These are phyloP conservation scores for Girardia tigrina DNA, from an alignment of 2,888 invertebrate species.

Conservation along the genomic window DNA sequence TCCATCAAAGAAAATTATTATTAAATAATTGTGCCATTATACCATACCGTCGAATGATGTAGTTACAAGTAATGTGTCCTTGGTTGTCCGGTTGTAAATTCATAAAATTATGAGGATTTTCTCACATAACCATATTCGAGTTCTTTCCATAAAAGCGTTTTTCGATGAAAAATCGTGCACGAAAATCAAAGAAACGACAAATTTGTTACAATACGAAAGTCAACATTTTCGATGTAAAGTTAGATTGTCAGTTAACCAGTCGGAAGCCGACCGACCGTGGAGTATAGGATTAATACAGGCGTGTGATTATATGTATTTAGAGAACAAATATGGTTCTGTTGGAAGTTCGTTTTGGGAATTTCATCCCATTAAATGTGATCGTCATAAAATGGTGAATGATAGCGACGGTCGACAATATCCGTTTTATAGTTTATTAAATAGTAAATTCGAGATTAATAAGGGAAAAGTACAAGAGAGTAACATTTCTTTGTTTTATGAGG, in stretches of 20 bases:
- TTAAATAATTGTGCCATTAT: too few relatives aligned
- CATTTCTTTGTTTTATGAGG: conserved; percentile 34
- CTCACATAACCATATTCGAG: conserved; percentile 25
- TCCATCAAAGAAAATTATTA: too few relatives aligned
- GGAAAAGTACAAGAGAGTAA: conserved; percentile 30
- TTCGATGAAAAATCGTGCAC: conserved; percentile 30
- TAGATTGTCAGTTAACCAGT: conserved; percentile 27
- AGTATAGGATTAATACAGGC: conserved; percentile 34
- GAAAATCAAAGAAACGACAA: conserved; percentile 30
- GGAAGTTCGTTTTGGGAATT: conserved; percentile 36
- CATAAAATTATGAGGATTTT: conserved; percentile 27
- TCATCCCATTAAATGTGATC: conserved; percentile 30
- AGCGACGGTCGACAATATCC: conserved; percentile 36
- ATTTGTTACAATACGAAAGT: conserved; percentile 36
- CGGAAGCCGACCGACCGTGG: conserved; percentile 34
- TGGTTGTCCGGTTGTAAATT: neutral
- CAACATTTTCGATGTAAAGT: conserved; percentile 36
- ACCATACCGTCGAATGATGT: too few relatives aligned
- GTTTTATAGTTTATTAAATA: conserved; percentile 33
- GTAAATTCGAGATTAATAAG: conserved; percentile 34
- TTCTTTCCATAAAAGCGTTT: conserved; percentile 35
- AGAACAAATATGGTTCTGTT: conserved; percentile 32
- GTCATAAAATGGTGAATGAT: conserved; percentile 35
- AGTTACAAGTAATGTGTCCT: neutral
- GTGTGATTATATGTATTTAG: conserved; percentile 34